Conservation (phyloP, 2,797 vertebrate species). For the Rhodeus uyekii region DNA sequence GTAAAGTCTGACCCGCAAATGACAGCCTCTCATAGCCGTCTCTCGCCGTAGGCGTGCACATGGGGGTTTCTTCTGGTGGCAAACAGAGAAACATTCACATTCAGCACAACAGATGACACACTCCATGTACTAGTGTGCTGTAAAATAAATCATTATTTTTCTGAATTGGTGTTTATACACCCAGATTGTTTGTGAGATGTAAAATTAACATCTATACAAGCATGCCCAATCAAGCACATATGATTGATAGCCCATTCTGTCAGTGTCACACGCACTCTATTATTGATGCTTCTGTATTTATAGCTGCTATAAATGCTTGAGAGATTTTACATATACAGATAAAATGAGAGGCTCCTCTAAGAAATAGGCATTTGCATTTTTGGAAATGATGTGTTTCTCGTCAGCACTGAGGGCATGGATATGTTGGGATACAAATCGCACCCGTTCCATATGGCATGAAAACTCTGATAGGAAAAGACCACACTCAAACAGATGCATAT, state of each 20-base stretch:
- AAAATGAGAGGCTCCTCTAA: slow-evolving; percentile 70
- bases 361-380: slow-evolving; percentile 15
- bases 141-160: slow-evolving; percentile 58
- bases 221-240: slow-evolving; percentile 81
- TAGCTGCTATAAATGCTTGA: slow-evolving; percentile 76
- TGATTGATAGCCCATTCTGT: slow-evolving; percentile 81
- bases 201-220: slow-evolving; percentile 72
- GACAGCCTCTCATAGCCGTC: slow-evolving; percentile 98
- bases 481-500: slow-evolving; percentile 77
- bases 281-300: slow-evolving; percentile 75
- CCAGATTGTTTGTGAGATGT: slow-evolving; percentile 70
- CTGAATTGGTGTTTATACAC: slow-evolving; percentile 61
- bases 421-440: slow-evolving; percentile 69
- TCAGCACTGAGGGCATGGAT: slow-evolving; percentile 63
- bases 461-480: slow-evolving; percentile 67
- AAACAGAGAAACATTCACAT: slow-evolving; percentile 50
- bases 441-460: slow-evolving; percentile 77
- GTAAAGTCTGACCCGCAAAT: slow-evolving; percentile 90
- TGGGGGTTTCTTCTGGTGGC: slow-evolving; percentile 91
- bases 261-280: slow-evolving; percentile 76
- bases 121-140: slow-evolving; percentile 40
- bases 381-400: slow-evolving; percentile 29
- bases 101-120: slow-evolving; percentile 53
- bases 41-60: slow-evolving; percentile 97
- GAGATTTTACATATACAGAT: slow-evolving; percentile 80